Evolutionary conservation across 2,888 invertebrate genomes (phyloP), one percentile per base, ranked within the genome.

Genomic region (Perithous albicinctus): DNA sequence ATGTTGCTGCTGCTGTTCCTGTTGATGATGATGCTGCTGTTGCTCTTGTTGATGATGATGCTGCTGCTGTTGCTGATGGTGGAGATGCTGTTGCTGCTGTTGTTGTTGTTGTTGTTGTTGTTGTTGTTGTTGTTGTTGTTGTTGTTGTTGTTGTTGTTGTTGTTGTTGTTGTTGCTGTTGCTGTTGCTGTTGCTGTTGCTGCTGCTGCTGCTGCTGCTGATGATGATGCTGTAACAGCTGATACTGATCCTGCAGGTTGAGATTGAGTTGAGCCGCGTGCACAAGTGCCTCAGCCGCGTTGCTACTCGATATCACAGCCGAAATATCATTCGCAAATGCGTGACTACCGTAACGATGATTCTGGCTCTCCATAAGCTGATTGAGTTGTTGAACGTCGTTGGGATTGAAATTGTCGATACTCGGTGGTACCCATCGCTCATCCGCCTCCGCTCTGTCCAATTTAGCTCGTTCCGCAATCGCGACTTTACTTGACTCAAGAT

Each of bases 351-450:
- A 92, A 78, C 92, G 89, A 79, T 92, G 92, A 82, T 90, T 90
- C 72, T 92, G 92, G 35, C 88, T 89, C 18, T 92, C 92, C 74
- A 92, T 90, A 1, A 92, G 83, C 61, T 90, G 89, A 79, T 88
- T 91, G 7, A 92, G 41, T 29, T 87, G 90, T 32, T 87, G 90
- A 29, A 89, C 87, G 38, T 91, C 92, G 54, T 87, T 88, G 2
- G 90, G 88, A 84, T 91, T 91, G 76, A 92, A 92, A 18, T 84
- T 89, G 1, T 93, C 93, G 20, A 93, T 93, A 85, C 94, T 82
- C 1, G 95, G 95, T 18, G 95, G 95, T 12, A 95, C 95, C 95
- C 95, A 95, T 80, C 95, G 91, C 87, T 95, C 95, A 85, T 95
- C 95, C 2, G 94, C 93, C 85, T 94, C 93, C 6, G 93, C 93